These are phyloP conservation scores for Luehdorfia chinensis DNA, from an alignment of 1,140 invertebrate species.

Conservation along the genomic window DNA sequence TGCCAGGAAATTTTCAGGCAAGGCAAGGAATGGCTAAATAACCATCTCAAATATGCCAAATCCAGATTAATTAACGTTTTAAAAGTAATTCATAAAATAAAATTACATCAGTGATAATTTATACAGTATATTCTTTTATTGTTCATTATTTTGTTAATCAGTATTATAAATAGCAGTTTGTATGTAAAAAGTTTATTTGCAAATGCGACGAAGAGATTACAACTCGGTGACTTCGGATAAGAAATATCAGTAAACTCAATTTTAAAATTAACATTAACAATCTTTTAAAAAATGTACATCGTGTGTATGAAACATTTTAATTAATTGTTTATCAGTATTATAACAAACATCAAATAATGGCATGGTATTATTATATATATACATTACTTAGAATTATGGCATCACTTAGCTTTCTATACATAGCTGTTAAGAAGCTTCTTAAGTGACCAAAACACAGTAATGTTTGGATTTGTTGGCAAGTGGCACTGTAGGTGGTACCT, in stretches of 20 bases:
- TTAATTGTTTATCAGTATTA: too few species aligned
- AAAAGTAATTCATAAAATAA: conserved; percentile 5
- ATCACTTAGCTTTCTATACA: too few species aligned
- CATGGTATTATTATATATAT: too few species aligned
- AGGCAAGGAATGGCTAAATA: too few species aligned
- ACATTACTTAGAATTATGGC: conserved; percentile 70
- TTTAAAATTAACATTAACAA: conserved; percentile 50
- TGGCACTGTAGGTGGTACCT: too few species aligned
- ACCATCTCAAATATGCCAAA: too few species aligned
- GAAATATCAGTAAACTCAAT: conserved; percentile 41
- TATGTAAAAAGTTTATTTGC: conserved; percentile 28
- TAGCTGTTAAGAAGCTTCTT: too few species aligned
- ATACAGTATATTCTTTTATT: conserved; percentile 22
- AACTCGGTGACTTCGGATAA: conserved; percentile 41
- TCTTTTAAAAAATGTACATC: conserved; percentile 57
- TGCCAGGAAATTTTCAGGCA: too few species aligned
- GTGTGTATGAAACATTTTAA: conserved; percentile 33
- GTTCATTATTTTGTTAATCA: conserved; percentile 27
- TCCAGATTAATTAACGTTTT: conserved; percentile 58
- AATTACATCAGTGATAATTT: conserved; percentile 6
- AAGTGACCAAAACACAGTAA: too few species aligned
- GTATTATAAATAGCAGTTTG: conserved; percentile 29
- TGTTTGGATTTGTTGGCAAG: too few species aligned
- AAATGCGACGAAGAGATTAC: conserved; percentile 5
- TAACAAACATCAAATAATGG: conserved; percentile 54